phyloP scores from a whole-genome alignment of 2,888 invertebrate species.

The Idaea aversata region DNA sequence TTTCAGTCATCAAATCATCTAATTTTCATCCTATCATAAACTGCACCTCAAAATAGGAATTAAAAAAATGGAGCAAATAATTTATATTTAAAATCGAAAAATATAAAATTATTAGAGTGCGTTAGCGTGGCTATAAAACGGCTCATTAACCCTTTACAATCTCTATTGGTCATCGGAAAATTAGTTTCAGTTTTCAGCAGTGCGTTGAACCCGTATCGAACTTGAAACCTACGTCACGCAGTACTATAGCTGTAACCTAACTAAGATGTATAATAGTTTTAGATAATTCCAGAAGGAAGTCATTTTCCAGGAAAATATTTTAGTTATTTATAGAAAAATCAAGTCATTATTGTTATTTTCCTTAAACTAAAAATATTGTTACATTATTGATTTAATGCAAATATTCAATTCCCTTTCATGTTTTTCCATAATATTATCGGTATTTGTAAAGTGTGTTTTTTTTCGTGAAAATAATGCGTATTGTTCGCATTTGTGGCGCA shows the following conservation, averaged over 20 bases:
- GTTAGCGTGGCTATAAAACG: neutral
- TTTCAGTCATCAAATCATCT: neutral
- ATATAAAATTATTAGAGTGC: neutral
- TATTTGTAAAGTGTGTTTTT: too few relatives aligned
- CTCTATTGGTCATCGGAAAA: conserved; percentile 30
- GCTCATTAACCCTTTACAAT: conserved; percentile 15
- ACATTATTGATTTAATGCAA: too few relatives aligned
- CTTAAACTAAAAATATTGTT: neutral
- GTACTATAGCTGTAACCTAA: neutral
- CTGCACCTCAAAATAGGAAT: neutral
- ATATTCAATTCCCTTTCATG: too few relatives aligned
- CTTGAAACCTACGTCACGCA: conserved; percentile 30
- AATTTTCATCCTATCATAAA: neutral
- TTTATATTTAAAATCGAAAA: neutral
- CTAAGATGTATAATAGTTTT: neutral
- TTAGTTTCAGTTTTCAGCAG: conserved; percentile 34
- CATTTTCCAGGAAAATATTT: neutral
- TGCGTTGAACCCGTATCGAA: conserved; percentile 52
- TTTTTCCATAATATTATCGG: too few relatives aligned
- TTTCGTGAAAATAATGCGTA: neutral
- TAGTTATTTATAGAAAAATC: neutral
- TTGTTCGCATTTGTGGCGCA: neutral
- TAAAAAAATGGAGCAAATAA: neutral
- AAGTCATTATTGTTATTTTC: neutral
- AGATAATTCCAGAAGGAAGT: neutral